A percentile compares a stretch with the other conserved stretches of the same genome.
Conservation (phyloP, 2,888 invertebrate species). For the Stratiomys singularior region DNA sequence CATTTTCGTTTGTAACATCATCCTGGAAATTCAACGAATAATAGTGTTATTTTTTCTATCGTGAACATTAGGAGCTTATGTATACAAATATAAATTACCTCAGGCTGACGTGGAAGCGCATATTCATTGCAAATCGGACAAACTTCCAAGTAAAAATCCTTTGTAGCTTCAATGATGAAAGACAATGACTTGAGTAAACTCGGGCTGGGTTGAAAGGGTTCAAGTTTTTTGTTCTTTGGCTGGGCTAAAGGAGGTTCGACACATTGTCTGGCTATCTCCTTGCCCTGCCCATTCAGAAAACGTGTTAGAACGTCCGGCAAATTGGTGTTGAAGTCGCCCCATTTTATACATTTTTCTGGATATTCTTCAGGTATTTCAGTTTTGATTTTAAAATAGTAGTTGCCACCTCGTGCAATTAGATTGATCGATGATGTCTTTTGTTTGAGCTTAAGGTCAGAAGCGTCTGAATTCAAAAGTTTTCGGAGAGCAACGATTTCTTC, state of each 20-base stretch:
- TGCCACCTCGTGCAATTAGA: constrained; percentile 69
- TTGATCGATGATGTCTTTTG: constrained; percentile 73
- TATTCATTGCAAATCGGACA: constrained; percentile 73
- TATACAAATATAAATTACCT: too few relatives aligned
- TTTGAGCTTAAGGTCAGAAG: constrained; percentile 73
- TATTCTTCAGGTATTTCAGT: constrained; percentile 74
- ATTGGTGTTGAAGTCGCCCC: constrained; percentile 72
- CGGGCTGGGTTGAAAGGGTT: constrained; percentile 71
- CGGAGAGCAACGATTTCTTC: constrained; percentile 75
- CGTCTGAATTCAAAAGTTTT: constrained; percentile 63
- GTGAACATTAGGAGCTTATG: not conserved
- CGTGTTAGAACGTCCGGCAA: constrained; percentile 72
- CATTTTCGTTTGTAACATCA: constrained; percentile 69
- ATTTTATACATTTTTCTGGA: constrained; percentile 66
- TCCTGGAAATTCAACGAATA: constrained; percentile 57
- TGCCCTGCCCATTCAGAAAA: constrained; percentile 73
- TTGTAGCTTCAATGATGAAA: constrained; percentile 73
- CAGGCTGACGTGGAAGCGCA: constrained; percentile 71
- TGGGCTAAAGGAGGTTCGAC: constrained; percentile 72
- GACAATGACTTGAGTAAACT: constrained; percentile 71
- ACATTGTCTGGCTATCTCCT: constrained; percentile 75
- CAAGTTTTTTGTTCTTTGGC: constrained; percentile 62
- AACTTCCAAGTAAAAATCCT: constrained; percentile 70
- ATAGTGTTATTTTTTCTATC: not conserved
- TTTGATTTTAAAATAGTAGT: constrained; percentile 72